phyloP scores from a whole-genome alignment of 2,888 invertebrate genomes.

The Leucania comma region DNA sequence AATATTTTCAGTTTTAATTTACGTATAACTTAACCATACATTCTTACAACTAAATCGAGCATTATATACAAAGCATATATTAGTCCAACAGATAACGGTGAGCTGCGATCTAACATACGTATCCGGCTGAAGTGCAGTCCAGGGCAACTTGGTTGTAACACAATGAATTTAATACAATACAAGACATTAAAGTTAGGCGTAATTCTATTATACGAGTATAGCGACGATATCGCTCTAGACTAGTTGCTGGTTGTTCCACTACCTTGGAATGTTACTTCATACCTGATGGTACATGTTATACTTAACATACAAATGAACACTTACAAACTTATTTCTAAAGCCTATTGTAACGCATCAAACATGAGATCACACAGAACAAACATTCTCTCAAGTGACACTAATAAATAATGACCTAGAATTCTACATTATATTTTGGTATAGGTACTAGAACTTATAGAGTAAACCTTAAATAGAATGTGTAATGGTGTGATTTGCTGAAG shows the following conservation, averaged over 20 bases:
- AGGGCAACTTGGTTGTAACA: slow-evolving; percentile 83
- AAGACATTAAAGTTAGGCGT: slow-evolving; percentile 72
- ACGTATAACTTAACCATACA: slow-evolving; percentile 64
- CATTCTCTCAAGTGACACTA: slow-evolving; percentile 82
- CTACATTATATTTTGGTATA: slow-evolving; percentile 87
- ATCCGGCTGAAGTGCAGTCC: slow-evolving; percentile 71
- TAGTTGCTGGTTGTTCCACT: slow-evolving; percentile 84
- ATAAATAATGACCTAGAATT: slow-evolving; percentile 89
- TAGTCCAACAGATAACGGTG: slow-evolving; percentile 72
- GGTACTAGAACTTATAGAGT: slow-evolving; percentile 85
- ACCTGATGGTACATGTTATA: slow-evolving; percentile 78
- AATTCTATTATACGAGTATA: slow-evolving; percentile 66
- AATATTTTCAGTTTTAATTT: slow-evolving; percentile 70
- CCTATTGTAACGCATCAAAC: slow-evolving; percentile 77
- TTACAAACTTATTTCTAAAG: slow-evolving; percentile 75
- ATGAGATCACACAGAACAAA: slow-evolving; percentile 88
- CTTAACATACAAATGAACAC: slow-evolving; percentile 82
- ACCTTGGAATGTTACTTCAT: slow-evolving; percentile 84
- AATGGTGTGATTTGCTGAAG: slow-evolving; percentile 77
- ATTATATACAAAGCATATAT: slow-evolving; percentile 81
- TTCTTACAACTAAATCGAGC: slow-evolving; percentile 72
- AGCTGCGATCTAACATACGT: slow-evolving; percentile 69
- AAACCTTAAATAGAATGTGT: slow-evolving; percentile 72
- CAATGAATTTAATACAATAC: slow-evolving; percentile 71
- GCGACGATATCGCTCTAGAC: slow-evolving; percentile 84